Conservation (phyloP, 1,140 invertebrate species). For the Idris sp. region DNA sequence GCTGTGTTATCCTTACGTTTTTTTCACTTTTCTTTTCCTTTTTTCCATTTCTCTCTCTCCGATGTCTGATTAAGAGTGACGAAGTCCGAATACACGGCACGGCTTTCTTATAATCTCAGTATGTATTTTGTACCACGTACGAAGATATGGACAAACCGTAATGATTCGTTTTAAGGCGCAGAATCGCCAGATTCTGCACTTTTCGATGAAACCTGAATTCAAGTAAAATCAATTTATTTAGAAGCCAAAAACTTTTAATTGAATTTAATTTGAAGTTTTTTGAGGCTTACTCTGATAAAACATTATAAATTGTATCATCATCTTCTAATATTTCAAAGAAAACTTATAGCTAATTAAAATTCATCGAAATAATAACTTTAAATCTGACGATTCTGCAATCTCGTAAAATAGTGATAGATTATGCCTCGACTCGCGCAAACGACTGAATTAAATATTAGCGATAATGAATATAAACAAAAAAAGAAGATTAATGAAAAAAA, state of each 20-base stretch:
- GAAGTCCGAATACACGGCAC: too few species aligned
- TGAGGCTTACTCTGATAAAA: too few species aligned
- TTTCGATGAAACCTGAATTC: too few species aligned
- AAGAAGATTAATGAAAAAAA: too few species aligned
- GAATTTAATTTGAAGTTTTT: too few species aligned
- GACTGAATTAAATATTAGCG: conserved; percentile 58
- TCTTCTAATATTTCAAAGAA: too few species aligned
- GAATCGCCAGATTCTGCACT: conserved; percentile 29
- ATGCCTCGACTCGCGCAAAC: conserved; percentile 56
- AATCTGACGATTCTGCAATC: conserved; percentile 35
- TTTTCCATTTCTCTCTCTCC: too few species aligned
- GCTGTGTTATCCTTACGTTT: conserved; percentile 29
- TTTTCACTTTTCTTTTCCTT: too few species aligned
- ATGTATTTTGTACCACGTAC: conserved; percentile 46
- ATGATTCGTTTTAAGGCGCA: conserved; percentile 32
- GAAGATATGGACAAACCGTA: conserved; percentile 34
- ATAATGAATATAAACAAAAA: conserved; percentile 50
- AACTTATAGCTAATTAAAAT: too few species aligned
- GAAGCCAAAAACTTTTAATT: too few species aligned
- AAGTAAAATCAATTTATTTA: too few species aligned
- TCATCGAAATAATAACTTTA: conserved; percentile 12
- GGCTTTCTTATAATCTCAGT: conserved; percentile 35
- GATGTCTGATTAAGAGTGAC: conserved; percentile 13
- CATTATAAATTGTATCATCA: too few species aligned
- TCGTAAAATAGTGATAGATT: conserved; percentile 44